A percentile compares a stretch with the other conserved stretches of the same genome.
These are phyloP conservation scores for Anolis sagrei DNA, from an alignment of 2,113 vertebrate species.

Conservation along the genomic window DNA sequence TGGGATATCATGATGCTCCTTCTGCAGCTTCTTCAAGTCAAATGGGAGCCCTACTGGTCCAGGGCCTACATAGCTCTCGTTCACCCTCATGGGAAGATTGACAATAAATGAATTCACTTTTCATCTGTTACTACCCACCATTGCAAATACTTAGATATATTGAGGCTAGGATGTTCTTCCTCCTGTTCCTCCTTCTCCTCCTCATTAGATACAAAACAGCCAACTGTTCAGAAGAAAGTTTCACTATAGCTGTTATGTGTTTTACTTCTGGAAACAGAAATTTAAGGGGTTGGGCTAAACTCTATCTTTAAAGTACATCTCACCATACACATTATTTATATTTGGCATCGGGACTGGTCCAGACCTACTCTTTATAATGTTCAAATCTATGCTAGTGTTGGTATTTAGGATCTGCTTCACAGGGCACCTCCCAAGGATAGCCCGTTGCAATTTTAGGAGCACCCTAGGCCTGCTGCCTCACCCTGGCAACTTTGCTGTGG, in stretches of 20 bases:
- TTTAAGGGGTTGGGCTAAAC: neutral
- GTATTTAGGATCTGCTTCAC: neutral
- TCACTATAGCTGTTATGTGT: too few relatives aligned
- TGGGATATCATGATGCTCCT: too few relatives aligned
- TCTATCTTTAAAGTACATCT: neutral
- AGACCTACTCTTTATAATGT: neutral
- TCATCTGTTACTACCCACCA: too few relatives aligned
- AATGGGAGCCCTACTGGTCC: too few relatives aligned
- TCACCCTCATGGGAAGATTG: too few relatives aligned
- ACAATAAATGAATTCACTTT: too few relatives aligned
- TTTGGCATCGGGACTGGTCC: too few relatives aligned
- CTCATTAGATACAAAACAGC: too few relatives aligned
- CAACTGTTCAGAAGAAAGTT: too few relatives aligned
- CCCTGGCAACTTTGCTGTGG: neutral
- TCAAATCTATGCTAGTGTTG: neutral
- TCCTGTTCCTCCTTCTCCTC: too few relatives aligned
- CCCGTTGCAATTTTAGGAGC: neutral
- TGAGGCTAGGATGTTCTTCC: neutral
- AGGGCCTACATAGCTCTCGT: too few relatives aligned
- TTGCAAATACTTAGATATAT: neutral
- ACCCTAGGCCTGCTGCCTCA: neutral
- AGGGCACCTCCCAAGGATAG: neutral
- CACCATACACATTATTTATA: fast-evolving
- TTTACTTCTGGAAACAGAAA: neutral
- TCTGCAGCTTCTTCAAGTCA: too few relatives aligned